Conservation (phyloP, 2,797 vertebrate genomes). For the Corythornis leucogaster region DNA sequence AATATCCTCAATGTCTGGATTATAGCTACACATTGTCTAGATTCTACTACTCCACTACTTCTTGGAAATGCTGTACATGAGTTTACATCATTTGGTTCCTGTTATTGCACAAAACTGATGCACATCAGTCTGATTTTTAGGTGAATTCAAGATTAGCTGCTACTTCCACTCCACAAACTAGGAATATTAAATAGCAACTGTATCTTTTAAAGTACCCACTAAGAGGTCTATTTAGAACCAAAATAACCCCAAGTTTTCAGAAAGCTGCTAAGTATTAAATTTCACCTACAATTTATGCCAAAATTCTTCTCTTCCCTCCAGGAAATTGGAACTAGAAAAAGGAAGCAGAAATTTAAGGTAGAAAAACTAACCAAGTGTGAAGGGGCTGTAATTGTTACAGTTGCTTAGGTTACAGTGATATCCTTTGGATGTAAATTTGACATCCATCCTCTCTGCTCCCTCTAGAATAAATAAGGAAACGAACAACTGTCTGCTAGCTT, state of each 20-base stretch:
- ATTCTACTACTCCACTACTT: neutral
- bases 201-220: neutral
- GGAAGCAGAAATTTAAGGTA: neutral
- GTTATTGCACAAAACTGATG: neutral
- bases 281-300: neutral
- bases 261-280: neutral
- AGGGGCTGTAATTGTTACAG: neutral
- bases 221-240: neutral
- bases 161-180: neutral
- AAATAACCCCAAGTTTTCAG: neutral
- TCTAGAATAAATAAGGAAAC: neutral
- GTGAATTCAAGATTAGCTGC: neutral
- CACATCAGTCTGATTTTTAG: neutral
- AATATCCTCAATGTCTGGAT: slow-evolving; percentile 19
- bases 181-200: neutral
- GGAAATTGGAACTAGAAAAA: neutral
- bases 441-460: neutral
- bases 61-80: neutral
- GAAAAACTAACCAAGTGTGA: neutral
- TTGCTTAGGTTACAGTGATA: neutral
- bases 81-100: neutral
- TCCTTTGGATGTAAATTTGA: neutral
- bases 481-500: neutral
- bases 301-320: neutral
- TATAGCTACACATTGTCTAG: slow-evolving; percentile 42